Evolutionary conservation across 1,140 invertebrate genomes (phyloP), one percentile per base, ranked within the genome.

Genomic region (Brachionus angularis): DNA sequence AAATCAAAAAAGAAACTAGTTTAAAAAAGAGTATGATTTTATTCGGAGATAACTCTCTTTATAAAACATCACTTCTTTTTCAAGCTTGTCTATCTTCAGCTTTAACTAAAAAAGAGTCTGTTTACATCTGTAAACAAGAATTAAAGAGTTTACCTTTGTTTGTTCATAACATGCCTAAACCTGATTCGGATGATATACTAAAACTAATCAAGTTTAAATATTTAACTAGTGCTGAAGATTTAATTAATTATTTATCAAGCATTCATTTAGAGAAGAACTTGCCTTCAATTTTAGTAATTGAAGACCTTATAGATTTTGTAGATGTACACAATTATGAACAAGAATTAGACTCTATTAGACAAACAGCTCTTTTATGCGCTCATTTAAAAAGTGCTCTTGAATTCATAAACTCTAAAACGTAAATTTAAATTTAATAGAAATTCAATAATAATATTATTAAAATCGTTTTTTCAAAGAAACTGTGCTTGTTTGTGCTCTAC

Each of bases 161-260:
- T 58, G 53, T 58, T 4, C 53, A 58, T n/a, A 58, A 58, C 53
- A 58, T 58, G 53, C 33, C 53, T 21, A 58, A 58, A 23, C 53
- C 53, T 3, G 36, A 10, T 21, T 39, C 23, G 14, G 52, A 34
- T 16, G 36, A 58, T 21, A 31, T 39, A 39, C 27, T 58, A 16
- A 58, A 58, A 23, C 53, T 39, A 58, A 58, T 58, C 14, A 58
- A 58, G 25, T 58, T 58, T 23, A 58, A 58, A 39, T 58, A 58
- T 58, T 39, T 58, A 39, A 33, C 36, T 14, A 39, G 33, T 25
- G 7, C 14, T 21, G 16, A 58, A 23, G 33, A 58, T 31, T 25
- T 58, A 3, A 58, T 58, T 39, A 34, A 58, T 23, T 58, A 58
- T 23, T 58, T 58, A 7, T 31, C 53, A 7, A 34, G 36, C 8